Percentiles rank a stretch among this genome's conserved stretches.
Evolutionary conservation across 2,888 invertebrate species (phyloP).

Genomic region (Sussaba pulchella): DNA sequence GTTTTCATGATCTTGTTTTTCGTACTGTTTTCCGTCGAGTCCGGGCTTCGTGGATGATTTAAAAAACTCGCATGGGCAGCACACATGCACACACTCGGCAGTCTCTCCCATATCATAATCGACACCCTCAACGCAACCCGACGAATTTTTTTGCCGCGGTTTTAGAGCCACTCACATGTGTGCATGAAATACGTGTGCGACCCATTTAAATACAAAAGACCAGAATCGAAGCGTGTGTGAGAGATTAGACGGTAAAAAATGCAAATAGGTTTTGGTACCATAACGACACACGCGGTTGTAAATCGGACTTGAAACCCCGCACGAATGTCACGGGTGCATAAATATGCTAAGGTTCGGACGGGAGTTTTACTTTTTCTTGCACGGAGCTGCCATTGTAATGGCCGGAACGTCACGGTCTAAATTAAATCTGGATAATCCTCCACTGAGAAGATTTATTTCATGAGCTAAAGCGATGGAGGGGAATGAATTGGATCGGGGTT

Average conservation of each 20-base stretch:
- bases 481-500: too few relatives aligned
- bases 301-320: conserved; percentile 69
- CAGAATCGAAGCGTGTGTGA: background rate
- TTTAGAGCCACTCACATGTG: too few relatives aligned
- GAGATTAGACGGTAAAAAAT: background rate
- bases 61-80: too few relatives aligned
- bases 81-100: conserved; percentile 54
- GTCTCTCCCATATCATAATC: conserved; percentile 54
- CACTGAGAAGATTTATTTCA: conserved; percentile 22
- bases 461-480: too few relatives aligned
- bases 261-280: conserved; percentile 67
- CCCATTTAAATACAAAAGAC: background rate
- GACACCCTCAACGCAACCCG: conserved; percentile 46
- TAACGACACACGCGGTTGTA: conserved; percentile 69
- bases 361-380: conserved; percentile 16
- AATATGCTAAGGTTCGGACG: background rate
- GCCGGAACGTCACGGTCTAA: background rate
- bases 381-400: background rate
- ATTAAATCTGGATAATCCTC: conserved; percentile 49
- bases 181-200: conserved; percentile 58
- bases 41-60: conserved; percentile 58
- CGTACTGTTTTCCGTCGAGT: conserved; percentile 57
- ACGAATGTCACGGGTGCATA: background rate
- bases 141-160: conserved; percentile 55
- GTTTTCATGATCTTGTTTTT: conserved; percentile 71